Base-by-base conservation (phyloP, 2,113 vertebrate species). In the Notarius quadriscutis region DNA sequence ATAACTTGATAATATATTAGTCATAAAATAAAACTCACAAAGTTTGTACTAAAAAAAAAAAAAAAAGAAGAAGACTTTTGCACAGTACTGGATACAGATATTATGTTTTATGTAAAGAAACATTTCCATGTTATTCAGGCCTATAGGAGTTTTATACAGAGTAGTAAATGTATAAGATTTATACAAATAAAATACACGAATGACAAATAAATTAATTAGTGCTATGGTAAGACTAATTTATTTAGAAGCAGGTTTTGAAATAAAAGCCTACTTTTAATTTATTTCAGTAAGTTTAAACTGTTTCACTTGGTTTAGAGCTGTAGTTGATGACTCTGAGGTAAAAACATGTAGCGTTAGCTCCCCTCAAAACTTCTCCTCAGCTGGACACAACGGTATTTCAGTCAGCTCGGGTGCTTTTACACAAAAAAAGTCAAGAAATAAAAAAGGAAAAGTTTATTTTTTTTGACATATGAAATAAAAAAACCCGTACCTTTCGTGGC, bases 401-500 rank as follows among this genome's bases (percentile, higher is more conserved):
- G 17, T 3, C 20, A 50, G 1, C 0, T 34, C 48, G 34, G 50
- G 2, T 7, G 50, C 75, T n/a, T 77, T 50, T 51, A 22, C 14
- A 72, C 9, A 30, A 8, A 34, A 17, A n/a, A 8, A 30, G 65
- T 2, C 15, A n/a, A 30, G 25, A 60, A 74, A 20, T 0, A 58
- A 11, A 9, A 14, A 48, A 50, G 1, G 0, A 65, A 41, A 41
- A 41, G 41, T 41, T 7, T 72, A 41, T n/a, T 60, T 67, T 5
- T 15, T 15, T 55, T 62, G 20, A 55, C 8, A 51, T 57, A 30
- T 30, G 11, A 4, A 10, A 30, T 25, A n/a, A n/a, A n/a, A n/a
- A n/a, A n/a, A n/a, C n/a, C n/a, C 96, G 95, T 93, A 98, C 97
- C 97, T 97, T 98, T 94, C 97, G 97, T 93, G 97, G 97, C 88